Percentiles rank a stretch among this genome's conserved stretches.
phyloP scores from a whole-genome alignment of 2,113 vertebrate species.

The Chionomys nivalis region DNA sequence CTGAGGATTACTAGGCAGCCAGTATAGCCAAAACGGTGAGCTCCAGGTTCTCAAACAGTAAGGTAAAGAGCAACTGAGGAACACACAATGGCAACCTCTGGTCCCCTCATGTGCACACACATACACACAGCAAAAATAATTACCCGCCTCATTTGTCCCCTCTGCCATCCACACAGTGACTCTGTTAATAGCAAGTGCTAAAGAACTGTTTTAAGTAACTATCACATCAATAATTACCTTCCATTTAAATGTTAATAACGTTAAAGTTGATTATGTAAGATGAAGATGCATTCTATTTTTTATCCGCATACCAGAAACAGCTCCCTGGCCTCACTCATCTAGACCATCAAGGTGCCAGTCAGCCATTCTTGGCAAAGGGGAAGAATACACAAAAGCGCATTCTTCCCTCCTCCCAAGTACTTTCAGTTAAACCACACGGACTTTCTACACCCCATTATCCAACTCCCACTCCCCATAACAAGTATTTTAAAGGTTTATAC shows the following conservation, averaged over 20 bases:
- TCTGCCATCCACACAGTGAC: neutral
- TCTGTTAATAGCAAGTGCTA: neutral
- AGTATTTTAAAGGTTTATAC: neutral
- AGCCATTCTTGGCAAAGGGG: neutral
- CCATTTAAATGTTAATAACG: neutral
- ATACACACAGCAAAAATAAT: neutral
- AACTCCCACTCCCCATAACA: neutral
- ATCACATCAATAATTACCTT: neutral
- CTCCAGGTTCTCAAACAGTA: neutral
- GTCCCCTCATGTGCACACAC: no score
- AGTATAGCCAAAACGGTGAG: neutral
- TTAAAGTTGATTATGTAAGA: neutral
- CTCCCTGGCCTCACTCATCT: neutral
- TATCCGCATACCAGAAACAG: neutral
- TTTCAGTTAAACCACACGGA: neutral
- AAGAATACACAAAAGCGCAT: neutral
- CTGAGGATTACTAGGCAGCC: neutral
- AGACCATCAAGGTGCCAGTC: neutral
- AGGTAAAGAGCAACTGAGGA: neutral
- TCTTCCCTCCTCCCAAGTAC: neutral
- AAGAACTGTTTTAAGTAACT: neutral
- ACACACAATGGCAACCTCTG: neutral
- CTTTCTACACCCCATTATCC: neutral
- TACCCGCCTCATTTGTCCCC: neutral
- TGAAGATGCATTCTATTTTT: neutral